Evolutionary conservation across 2,797 vertebrate species (phyloP), one percentile per base, ranked within the genome.

Genomic region (Rachycentron canadum): DNA sequence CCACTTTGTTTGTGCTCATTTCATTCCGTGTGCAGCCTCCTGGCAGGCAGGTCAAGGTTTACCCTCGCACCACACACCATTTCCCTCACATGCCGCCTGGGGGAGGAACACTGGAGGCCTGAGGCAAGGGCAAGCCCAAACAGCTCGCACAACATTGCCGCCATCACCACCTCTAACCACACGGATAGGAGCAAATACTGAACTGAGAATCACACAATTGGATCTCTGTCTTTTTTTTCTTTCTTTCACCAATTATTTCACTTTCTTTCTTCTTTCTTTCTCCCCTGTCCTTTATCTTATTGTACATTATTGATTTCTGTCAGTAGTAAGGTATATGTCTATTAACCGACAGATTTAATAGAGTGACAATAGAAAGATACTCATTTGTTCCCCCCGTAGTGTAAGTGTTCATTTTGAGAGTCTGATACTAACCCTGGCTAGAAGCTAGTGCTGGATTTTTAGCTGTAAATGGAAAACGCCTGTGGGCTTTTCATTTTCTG

Each of bases 381-480:
- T 94, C 91, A 92, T 94, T 93, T 92, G 90, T 93, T 93, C 87
- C 88, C 83, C 87, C 88, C 53, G 87, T 92, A 93, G 88, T 92
- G 88, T 94, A 93, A 97, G 97, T 98, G 97, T 97, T 98, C 97
- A 96, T 98, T 98, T 97, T 97, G 96, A 97, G 97, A 98, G 97
- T 97, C 96, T 98, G 97, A 98, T 99, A 97, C 97, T 98, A 96
- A 96, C 97, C 97, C 97, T 97, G 96, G 97, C 97, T 98, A 95
- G 96, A 95, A 98, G 97, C 96, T 94, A 97, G 96, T 96, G 95
- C 97, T 97, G 97, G 97, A 97, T 98, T 99, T 98, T 94, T 94
- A 96, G 96, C 97, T 99, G 98, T 98, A 99, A 99, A 99, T 98
- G 97, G 97, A 99, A 99, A 99, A 96, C 14, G 97, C 97, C 97